Evolutionary conservation across 1,140 invertebrate genomes (phyloP), one percentile per base, ranked within the genome.

Genomic region (Drosophila murphyi): DNA sequence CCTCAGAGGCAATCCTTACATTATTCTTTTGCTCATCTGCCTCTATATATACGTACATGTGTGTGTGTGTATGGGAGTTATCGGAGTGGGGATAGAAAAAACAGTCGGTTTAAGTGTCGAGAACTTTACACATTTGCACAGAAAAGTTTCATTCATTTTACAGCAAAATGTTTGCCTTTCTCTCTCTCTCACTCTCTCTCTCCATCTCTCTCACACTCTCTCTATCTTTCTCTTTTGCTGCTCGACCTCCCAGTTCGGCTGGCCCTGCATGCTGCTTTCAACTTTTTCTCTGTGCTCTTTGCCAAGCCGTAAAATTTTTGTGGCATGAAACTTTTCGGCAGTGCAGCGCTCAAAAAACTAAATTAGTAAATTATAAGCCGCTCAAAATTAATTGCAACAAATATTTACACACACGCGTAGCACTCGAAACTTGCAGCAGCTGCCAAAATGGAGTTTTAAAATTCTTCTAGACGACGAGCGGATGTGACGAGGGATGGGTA

Each of bases 381-480:
- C 85, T 89, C 85, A 89, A 90, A 89, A 90, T 89, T 89, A 89
- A 89, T 89, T 90, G 86, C 81, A 90, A 89, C 90, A 89, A 89
- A 89, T 89, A 90, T 89, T 90, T 89, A 89, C 85, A 88, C 85
- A 81, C 86, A 81, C 68, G 69, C 85, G 57, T 61, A 56, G 75
- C 69, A 71, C 82, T 85, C 74, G 54, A 86, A 85, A 85, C 78
- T 85, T 85, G 68, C 70, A 60, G 57, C 71, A 83, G 65, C 76
- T 68, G 54, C 78, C 64, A 81, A 88, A 89, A 89, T 90, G 77
- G 70, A 88, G 86, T 88, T 88, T 88, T 89, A 80, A 88, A 88
- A 88, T 89, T 89, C 81, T 79, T 86, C 8, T 12, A 51, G 62
- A 78, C 67, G 67, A 65, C 54, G 20, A 20, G 20, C 20, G 20